phyloP scores from a whole-genome alignment of 2,888 invertebrate species.

The Elgonia sp. region DNA sequence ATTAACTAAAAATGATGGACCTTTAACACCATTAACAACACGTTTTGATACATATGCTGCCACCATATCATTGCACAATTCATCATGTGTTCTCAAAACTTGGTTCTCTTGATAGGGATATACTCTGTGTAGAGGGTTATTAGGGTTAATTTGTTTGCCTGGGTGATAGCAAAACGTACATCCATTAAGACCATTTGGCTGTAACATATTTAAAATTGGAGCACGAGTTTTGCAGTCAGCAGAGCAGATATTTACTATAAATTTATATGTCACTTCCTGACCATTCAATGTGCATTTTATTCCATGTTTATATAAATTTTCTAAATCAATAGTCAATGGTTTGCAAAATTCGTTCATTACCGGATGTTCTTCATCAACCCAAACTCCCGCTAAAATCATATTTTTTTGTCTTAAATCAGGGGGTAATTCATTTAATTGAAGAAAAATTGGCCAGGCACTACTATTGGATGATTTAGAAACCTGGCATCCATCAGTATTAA shows the following conservation, averaged over 20 bases:
- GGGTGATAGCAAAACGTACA: conserved; percentile 39
- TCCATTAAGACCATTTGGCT: conserved; percentile 17
- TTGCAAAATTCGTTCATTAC: conserved; percentile 36
- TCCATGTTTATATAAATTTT: conserved; percentile 23
- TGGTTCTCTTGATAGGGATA: conserved; percentile 10
- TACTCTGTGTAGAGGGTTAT: conserved; percentile 19
- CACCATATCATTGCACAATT: conserved; percentile 24
- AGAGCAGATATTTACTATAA: conserved; percentile 26
- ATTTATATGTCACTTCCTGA: conserved; percentile 14
- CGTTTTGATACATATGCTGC: neutral
- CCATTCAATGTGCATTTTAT: conserved; percentile 10
- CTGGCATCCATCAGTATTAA: conserved; percentile 57
- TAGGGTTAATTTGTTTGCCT: neutral
- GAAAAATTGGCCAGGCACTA: conserved; percentile 48
- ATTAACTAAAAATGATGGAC: conserved; percentile 30
- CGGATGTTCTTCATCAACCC: conserved; percentile 63
- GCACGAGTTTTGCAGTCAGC: conserved; percentile 30
- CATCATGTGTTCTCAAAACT: conserved; percentile 5
- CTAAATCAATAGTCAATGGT: conserved; percentile 3
- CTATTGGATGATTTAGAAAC: conserved; percentile 42
- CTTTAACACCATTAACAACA: neutral
- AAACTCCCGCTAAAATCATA: conserved; percentile 62
- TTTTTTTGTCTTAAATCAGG: conserved; percentile 55
- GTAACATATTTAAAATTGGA: conserved; percentile 33
- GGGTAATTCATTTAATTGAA: conserved; percentile 64